Conservation (phyloP, 2,113 vertebrate species). For the Carassius gibelio region DNA sequence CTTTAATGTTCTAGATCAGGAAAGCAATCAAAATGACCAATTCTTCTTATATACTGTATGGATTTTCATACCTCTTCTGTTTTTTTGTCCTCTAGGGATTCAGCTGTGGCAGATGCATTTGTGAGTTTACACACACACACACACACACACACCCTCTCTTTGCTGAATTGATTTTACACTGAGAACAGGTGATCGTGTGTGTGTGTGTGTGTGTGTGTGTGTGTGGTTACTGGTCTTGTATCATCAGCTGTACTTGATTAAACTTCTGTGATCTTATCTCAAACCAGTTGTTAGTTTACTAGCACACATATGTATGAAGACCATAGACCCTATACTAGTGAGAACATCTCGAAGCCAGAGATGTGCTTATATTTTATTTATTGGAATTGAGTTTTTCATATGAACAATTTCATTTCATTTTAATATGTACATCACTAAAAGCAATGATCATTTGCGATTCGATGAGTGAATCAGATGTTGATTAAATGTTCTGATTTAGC, state of each 20-base stretch:
- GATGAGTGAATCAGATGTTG: neutral
- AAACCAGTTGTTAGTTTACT: neutral
- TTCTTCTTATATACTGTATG: neutral
- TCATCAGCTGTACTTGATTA: neutral
- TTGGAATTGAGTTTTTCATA: neutral
- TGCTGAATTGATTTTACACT: neutral
- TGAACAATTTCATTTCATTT: neutral
- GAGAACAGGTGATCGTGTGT: neutral
- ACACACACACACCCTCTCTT: neutral
- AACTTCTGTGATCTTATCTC: neutral
- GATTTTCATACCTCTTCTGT: constrained; percentile 9
- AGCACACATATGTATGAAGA: neutral
- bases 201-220: neutral
- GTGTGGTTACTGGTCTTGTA: neutral
- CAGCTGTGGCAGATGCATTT: constrained; percentile 33
- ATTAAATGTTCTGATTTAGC: neutral
- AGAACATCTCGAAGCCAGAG: neutral
- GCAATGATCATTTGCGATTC: neutral
- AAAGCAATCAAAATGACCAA: neutral
- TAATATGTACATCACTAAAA: neutral
- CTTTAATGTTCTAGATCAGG: neutral
- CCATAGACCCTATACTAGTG: neutral
- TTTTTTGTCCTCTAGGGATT: constrained; percentile 23
- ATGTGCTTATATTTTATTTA: neutral
- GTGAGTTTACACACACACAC: constrained; percentile 36